phyloP scores from a whole-genome alignment of 1,140 invertebrate species.

The Diorhabda carinulata region DNA sequence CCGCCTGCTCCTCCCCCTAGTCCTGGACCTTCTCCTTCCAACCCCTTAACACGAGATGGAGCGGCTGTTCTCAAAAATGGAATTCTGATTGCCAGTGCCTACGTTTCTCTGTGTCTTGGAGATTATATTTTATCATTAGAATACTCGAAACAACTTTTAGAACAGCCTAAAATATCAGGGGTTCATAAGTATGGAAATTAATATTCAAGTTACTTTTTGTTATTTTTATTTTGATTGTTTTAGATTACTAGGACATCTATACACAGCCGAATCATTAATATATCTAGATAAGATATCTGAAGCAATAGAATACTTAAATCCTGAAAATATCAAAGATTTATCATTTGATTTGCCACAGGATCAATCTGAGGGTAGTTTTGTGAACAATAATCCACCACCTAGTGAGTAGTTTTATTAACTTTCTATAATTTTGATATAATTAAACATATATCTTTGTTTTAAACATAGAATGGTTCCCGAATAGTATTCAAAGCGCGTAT shows the following conservation, averaged over 20 bases:
- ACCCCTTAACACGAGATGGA: constrained; percentile 44
- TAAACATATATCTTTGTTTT: constrained; percentile 22
- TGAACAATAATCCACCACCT: constrained; percentile 47
- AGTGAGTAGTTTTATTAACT: constrained; percentile 28
- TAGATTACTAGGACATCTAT: constrained; percentile 81
- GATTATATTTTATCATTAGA: constrained; percentile 79
- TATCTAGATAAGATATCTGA: constrained; percentile 77
- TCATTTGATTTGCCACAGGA: constrained; percentile 46
- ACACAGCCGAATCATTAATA: constrained; percentile 85
- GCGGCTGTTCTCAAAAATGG: constrained; percentile 58
- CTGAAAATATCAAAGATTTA: constrained; percentile 66
- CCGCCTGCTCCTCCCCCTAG: constrained; percentile 39
- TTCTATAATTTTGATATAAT: neutral
- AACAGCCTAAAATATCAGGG: constrained; percentile 60
- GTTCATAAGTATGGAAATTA: constrained; percentile 55
- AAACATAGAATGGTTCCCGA: constrained; percentile 63
- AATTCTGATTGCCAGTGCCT: constrained; percentile 74
- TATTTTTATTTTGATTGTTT: constrained; percentile 26
- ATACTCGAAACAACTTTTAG: constrained; percentile 67
- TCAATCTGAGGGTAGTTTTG: constrained; percentile 43
- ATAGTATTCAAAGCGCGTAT: constrained; percentile 60
- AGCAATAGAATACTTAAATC: constrained; percentile 80
- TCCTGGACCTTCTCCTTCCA: constrained; percentile 45
- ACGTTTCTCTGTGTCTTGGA: constrained; percentile 78
- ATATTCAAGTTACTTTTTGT: neutral